Evolutionary conservation across 2,888 invertebrate species (phyloP).

Genomic region (Hirtodrosophila confusa): DNA sequence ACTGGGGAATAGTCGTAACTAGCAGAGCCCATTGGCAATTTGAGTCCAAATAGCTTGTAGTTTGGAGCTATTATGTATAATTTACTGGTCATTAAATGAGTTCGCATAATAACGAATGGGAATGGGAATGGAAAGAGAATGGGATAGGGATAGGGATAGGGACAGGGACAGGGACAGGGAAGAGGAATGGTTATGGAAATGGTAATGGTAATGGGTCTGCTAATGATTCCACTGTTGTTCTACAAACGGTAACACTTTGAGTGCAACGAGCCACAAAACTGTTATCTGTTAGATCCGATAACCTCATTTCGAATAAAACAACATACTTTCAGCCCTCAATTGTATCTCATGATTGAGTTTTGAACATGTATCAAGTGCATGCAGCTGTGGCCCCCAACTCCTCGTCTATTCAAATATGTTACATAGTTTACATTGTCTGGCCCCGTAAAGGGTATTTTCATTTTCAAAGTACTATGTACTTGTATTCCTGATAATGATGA

Average conservation of each 20-base stretch:
- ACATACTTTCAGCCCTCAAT: constrained; percentile 22
- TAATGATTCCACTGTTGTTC: constrained; percentile 25
- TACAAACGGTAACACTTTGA: constrained; percentile 14
- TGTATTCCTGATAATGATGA: no score
- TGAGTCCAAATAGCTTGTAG: constrained; percentile 48
- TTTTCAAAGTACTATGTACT: no score
- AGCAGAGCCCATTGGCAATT: constrained; percentile 14
- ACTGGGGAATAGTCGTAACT: neutral
- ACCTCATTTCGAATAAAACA: constrained; percentile 30
- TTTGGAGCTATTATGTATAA: constrained; percentile 62
- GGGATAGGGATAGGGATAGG: neutral
- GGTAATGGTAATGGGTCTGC: constrained; percentile 42
- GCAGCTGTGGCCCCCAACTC: constrained; percentile 39
- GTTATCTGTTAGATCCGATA: constrained; percentile 44
- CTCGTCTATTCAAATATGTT: constrained; percentile 14
- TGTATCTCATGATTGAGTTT: constrained; percentile 9
- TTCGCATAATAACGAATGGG: constrained; percentile 44
- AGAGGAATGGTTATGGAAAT: constrained; percentile 17
- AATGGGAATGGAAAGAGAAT: constrained; percentile 12
- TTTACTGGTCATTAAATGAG: constrained; percentile 64
- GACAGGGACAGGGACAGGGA: neutral
- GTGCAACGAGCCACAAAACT: constrained; percentile 37
- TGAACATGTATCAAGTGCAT: constrained; percentile 41
- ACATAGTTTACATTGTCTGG: neutral
- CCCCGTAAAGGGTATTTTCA: no score